Evolutionary conservation across 2,113 vertebrate species (phyloP), one percentile per base, ranked within the genome.

Genomic region (Falco punctatus): DNA sequence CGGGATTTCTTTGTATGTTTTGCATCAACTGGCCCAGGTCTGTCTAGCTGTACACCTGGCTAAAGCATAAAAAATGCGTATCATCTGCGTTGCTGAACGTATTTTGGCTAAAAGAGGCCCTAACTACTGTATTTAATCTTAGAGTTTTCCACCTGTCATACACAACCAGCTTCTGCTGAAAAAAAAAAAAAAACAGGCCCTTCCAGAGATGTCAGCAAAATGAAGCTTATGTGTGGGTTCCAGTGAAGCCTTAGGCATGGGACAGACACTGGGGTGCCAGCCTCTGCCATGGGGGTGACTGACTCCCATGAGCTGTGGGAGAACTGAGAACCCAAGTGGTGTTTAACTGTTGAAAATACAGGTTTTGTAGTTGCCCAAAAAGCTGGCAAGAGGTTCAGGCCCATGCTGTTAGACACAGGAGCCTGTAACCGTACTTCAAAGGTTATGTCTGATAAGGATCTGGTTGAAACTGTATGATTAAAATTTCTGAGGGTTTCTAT

Each of bases 241-340:
- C 44, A 48, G 49, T 11, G 78, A 21, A 30, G n/a, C 23, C 20
- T 69, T 55, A 11, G 28, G 28, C 28, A 11, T 42, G 26, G 61
- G 38, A 30, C 0, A 0, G n/a, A 33, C 46, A 28, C 7, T 10
- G 54, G 38, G 35, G 6, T 46, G 17, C 28, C 0, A 0, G 19
- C 19, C 48, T 71, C 30, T 61, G 21, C 18, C 6, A 7, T 19
- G 17, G 5, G 9, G 10, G 3, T 82, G 52, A 42, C 52, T 59
- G n/a, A 57, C 6, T 57, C 9, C 44, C 38, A 18, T 8, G 27
- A 30, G 33, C 35, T 0, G 0, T 42, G 23, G 42, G 27, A 67
- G 69, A 79, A 15, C 24, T 51, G 0, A 0, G 40, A 67, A 10
- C 21, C 13, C 1, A 0, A 28, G 46, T 8, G 19, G 33, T 8